Percentiles rank a stretch among this genome's conserved stretches.
Evolutionary conservation across 2,888 invertebrate species (phyloP).

Genomic region (Agriopis aurantiaria): DNA sequence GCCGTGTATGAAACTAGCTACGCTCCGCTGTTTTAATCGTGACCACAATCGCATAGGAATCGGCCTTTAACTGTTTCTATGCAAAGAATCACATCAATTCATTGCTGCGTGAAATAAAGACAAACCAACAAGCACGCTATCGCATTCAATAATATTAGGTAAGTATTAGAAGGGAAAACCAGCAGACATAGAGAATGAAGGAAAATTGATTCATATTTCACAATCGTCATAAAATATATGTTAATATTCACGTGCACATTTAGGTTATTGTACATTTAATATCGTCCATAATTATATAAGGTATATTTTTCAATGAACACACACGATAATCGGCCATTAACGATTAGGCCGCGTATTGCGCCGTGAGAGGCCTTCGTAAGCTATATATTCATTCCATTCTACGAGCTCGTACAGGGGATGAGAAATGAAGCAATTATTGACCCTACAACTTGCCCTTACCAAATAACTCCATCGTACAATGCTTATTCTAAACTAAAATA

Average conservation of each 20-base stretch:
- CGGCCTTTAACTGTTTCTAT: not conserved
- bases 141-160: not conserved
- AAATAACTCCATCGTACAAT: constrained; percentile 44
- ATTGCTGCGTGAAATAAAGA: not conserved
- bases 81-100: too few relatives aligned
- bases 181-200: not conserved
- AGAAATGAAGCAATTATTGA: constrained; percentile 69
- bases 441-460: constrained; percentile 33
- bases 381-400: constrained; percentile 58
- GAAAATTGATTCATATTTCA: not conserved
- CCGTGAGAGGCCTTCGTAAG: constrained; percentile 33
- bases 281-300: constrained; percentile 9
- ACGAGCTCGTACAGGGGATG: constrained; percentile 57
- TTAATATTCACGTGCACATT: not conserved
- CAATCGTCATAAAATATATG: constrained; percentile 1
- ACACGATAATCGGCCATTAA: constrained; percentile 23
- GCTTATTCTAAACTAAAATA: constrained; percentile 34
- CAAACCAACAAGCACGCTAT: not conserved
- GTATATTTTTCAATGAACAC: constrained; percentile 17
- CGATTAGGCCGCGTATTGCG: constrained; percentile 29
- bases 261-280: not conserved
- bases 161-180: too few relatives aligned
- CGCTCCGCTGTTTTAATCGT: not conserved
- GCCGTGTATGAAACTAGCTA: too few relatives aligned
- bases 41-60: not conserved